A percentile compares a stretch with the other conserved stretches of the same genome.
These are phyloP conservation scores for Rhodeus uyekii DNA, from an alignment of 2,797 vertebrate species.

Conservation along the genomic window DNA sequence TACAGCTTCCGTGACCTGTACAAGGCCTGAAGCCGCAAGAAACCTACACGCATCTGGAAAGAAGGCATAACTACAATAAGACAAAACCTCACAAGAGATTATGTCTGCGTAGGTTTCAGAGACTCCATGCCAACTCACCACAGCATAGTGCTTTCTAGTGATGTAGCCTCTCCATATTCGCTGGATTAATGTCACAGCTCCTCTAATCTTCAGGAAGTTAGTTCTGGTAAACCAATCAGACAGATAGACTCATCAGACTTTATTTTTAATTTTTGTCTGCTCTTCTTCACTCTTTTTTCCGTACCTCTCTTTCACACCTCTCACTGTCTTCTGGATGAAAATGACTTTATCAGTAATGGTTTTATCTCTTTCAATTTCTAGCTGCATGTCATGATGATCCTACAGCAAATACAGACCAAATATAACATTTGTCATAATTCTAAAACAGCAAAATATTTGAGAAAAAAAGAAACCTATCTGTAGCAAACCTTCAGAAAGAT, in stretches of 20 bases:
- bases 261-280: not conserved
- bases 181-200: constrained; percentile 86
- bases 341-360: constrained; percentile 93
- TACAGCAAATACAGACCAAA: constrained; percentile 59
- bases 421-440: not conserved
- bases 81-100: not conserved
- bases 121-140: constrained; percentile 75
- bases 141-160: constrained; percentile 84
- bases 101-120: not conserved
- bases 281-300: not conserved
- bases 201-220: constrained; percentile 85
- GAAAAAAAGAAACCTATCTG: not conserved
- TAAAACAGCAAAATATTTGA: not conserved
- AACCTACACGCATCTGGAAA: constrained; percentile 88
- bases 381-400: constrained; percentile 95
- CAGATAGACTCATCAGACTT: not conserved
- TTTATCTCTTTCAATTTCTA: constrained; percentile 94
- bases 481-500: constrained; percentile 90
- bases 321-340: constrained; percentile 94
- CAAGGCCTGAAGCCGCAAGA: constrained; percentile 91
- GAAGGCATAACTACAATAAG: constrained; percentile 2
- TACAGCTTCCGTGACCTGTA: constrained; percentile 86
- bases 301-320: constrained; percentile 89
- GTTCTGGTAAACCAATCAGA: constrained; percentile 73
- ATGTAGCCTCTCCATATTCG: constrained; percentile 89